These are phyloP conservation scores for Porites cylindrica DNA, from an alignment of 92 coral and sea anemone genomes.

Conservation along the genomic window DNA sequence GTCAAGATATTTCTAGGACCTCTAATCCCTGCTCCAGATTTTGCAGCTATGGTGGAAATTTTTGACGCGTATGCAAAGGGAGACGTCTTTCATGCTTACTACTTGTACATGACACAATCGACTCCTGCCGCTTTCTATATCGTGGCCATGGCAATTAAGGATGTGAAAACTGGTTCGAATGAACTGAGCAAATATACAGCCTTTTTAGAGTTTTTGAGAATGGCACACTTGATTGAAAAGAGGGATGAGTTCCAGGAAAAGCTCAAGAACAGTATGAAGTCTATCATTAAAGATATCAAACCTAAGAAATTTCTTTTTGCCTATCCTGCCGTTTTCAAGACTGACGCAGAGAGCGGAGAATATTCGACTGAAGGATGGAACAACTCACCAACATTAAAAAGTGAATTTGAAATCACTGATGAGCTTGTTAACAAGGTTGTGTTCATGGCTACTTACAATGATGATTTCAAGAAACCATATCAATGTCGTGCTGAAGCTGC, in stretches of 20 bases:
- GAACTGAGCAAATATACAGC: background rate
- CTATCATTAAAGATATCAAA: background rate
- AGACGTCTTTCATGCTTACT: constrained; percentile 14
- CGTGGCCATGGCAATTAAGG: background rate
- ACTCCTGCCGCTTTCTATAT: background rate
- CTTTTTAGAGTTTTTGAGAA: background rate
- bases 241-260: background rate
- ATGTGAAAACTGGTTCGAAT: background rate
- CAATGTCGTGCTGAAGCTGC: background rate
- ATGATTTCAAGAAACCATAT: background rate
- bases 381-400: background rate
- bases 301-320: constrained; percentile 7
- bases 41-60: constrained; percentile 35
- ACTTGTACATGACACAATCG: constrained; percentile 19
- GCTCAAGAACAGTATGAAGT: background rate
- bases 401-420: background rate
- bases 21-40: constrained; percentile 8
- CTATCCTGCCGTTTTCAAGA: background rate
- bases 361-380: background rate
- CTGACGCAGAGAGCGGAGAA: background rate
- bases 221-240: background rate
- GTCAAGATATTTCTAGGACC: constrained; percentile 55
- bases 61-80: constrained; percentile 53
- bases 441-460: background rate
- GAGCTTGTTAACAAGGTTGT: background rate